Conservation (phyloP, 2,797 vertebrate genomes). For the Lacerta bilineata region DNA sequence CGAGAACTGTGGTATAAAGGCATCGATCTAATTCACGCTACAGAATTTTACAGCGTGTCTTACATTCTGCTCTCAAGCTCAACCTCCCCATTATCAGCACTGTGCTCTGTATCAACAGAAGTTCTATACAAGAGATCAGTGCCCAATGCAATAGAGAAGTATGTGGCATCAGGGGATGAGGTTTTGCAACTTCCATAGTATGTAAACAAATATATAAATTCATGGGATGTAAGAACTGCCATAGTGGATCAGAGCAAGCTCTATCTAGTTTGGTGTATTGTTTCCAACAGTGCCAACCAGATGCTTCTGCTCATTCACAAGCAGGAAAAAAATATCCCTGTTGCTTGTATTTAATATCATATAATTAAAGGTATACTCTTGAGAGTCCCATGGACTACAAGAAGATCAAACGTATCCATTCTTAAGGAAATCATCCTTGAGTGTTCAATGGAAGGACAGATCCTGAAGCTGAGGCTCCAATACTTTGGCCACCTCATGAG, state of each 20-base stretch:
- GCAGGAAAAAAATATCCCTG: neutral
- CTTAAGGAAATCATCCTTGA: too few relatives aligned
- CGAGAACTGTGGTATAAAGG: neutral
- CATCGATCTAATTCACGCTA: neutral
- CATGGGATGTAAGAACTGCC: neutral
- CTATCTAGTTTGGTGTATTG: neutral
- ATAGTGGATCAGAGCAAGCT: neutral
- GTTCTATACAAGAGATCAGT: neutral
- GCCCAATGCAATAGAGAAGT: neutral
- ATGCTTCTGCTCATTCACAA: neutral
- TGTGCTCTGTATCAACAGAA: neutral
- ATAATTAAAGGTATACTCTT: neutral
- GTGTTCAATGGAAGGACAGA: too few relatives aligned
- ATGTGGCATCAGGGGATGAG: accelerated
- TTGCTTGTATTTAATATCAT: neutral
- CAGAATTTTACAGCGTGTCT: neutral
- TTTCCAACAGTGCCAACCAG: neutral
- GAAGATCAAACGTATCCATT: too few relatives aligned
- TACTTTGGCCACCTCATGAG: too few relatives aligned
- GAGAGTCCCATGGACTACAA: too few relatives aligned
- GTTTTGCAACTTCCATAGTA: neutral
- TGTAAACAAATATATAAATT: neutral
- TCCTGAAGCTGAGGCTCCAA: too few relatives aligned
- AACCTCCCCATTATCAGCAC: neutral
- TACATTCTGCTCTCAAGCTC: neutral